These are phyloP conservation scores for Vultur gryphus DNA, from an alignment of 2,797 vertebrate genomes.

Conservation along the genomic window DNA sequence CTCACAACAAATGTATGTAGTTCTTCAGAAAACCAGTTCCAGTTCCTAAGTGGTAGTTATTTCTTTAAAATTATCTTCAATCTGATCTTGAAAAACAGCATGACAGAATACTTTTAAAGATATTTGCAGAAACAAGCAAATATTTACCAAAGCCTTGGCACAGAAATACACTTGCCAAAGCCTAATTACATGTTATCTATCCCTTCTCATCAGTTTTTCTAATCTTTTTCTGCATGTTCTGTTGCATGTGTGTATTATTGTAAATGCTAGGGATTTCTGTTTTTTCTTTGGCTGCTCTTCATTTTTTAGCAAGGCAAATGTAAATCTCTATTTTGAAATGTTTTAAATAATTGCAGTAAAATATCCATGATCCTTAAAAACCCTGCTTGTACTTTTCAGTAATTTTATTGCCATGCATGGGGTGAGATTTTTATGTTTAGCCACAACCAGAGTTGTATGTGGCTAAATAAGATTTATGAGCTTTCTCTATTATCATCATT, in stretches of 20 bases:
- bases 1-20: neutral
- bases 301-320: constrained; percentile 25
- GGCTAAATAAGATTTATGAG: constrained; percentile 2
- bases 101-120: neutral
- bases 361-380: neutral
- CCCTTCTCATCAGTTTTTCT: constrained; percentile 27
- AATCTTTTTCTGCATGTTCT: constrained; percentile 45
- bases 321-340: neutral
- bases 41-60: neutral
- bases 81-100: neutral
- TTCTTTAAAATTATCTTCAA: neutral
- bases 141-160: neutral
- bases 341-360: neutral
- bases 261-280: constrained; percentile 4
- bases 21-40: neutral
- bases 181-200: constrained; percentile 16
- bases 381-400: neutral
- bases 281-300: constrained; percentile 26
- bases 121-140: constrained; percentile 9
- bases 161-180: constrained; percentile 25
- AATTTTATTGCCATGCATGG: neutral
- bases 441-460: neutral
- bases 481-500: constrained; percentile 23
- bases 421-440: constrained; percentile 20
- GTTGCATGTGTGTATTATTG: constrained; percentile 43